Conservation (phyloP, 2,888 invertebrate genomes). For the Perdita meconis region DNA sequence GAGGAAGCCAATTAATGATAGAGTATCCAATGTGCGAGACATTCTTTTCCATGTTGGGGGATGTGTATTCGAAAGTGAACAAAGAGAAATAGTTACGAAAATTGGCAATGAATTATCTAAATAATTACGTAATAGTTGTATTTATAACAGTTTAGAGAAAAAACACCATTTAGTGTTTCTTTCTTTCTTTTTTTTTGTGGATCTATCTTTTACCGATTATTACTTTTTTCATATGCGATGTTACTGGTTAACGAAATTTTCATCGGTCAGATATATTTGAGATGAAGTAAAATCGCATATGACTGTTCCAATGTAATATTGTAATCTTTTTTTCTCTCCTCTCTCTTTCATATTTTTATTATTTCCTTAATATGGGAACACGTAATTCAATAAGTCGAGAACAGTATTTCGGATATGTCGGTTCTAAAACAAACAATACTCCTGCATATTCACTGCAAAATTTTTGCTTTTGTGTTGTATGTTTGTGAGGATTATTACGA, state of each 20-base stretch:
- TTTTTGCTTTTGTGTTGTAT: conserved; percentile 48
- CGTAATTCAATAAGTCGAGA: conserved; percentile 44
- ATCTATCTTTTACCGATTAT: conserved; percentile 53
- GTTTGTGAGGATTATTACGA: conserved; percentile 45
- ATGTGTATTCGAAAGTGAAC: conserved; percentile 38
- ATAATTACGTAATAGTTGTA: conserved; percentile 54
- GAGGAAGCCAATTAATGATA: conserved; percentile 33
- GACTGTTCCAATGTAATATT: conserved; percentile 58
- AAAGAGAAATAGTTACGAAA: conserved; percentile 44
- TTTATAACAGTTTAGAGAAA: conserved; percentile 48
- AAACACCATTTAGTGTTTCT: conserved; percentile 41
- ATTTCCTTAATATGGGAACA: conserved; percentile 56
- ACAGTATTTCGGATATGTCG: conserved; percentile 54
- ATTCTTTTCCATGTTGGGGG: conserved; percentile 21
- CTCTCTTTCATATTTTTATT: conserved; percentile 42
- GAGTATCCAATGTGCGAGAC: conserved; percentile 41
- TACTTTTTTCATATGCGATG: conserved; percentile 54
- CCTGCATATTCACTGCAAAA: conserved; percentile 44
- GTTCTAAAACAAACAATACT: conserved; percentile 57
- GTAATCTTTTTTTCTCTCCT: conserved; percentile 30
- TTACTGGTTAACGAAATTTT: conserved; percentile 41
- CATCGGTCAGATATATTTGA: conserved; percentile 34
- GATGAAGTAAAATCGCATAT: conserved; percentile 57
- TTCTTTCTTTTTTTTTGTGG: conserved; percentile 33
- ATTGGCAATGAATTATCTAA: conserved; percentile 59